A percentile compares a stretch with the other conserved stretches of the same genome.
Conservation (phyloP, 2,797 vertebrate genomes). For the Ctenosaura bakeri region DNA sequence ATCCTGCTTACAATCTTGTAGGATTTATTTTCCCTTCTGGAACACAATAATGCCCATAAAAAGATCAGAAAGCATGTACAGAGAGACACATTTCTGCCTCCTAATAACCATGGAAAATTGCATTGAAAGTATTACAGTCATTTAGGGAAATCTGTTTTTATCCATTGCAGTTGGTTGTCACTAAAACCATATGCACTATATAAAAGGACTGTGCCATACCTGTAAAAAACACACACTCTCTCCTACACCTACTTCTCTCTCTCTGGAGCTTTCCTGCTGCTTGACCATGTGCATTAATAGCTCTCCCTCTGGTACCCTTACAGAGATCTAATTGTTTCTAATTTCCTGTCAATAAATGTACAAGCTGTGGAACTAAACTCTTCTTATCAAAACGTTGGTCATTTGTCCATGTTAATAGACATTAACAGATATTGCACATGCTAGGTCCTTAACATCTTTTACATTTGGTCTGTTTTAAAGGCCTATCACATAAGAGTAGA, state of each 20-base stretch:
- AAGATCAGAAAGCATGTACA: constrained; percentile 64
- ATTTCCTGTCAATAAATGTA: constrained; percentile 84
- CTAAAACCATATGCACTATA: constrained; percentile 41
- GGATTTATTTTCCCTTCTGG: constrained; percentile 53
- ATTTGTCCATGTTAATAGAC: constrained; percentile 78
- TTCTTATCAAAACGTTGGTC: constrained; percentile 77
- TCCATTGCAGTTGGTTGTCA: constrained; percentile 44
- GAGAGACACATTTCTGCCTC: constrained; percentile 66
- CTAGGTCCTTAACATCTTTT: constrained; percentile 63
- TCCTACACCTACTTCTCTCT: not conserved
- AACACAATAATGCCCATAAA: constrained; percentile 49
- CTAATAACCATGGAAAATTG: constrained; percentile 50
- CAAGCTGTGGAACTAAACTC: constrained; percentile 79
- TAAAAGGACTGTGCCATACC: constrained; percentile 54
- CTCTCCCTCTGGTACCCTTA: constrained; percentile 69
- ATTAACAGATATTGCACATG: constrained; percentile 77
- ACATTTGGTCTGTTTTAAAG: constrained; percentile 65
- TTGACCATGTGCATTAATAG: constrained; percentile 69
- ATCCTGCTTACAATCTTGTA: constrained; percentile 64
- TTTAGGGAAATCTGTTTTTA: constrained; percentile 67
- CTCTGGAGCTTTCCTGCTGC: constrained; percentile 71
- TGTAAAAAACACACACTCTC: constrained; percentile 40
- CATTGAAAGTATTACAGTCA: constrained; percentile 60
- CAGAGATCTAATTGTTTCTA: constrained; percentile 83
- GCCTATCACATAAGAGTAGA: constrained; percentile 58